phyloP scores from a whole-genome alignment of 2,888 invertebrate species.

The Orthonychiurus folsomi region DNA sequence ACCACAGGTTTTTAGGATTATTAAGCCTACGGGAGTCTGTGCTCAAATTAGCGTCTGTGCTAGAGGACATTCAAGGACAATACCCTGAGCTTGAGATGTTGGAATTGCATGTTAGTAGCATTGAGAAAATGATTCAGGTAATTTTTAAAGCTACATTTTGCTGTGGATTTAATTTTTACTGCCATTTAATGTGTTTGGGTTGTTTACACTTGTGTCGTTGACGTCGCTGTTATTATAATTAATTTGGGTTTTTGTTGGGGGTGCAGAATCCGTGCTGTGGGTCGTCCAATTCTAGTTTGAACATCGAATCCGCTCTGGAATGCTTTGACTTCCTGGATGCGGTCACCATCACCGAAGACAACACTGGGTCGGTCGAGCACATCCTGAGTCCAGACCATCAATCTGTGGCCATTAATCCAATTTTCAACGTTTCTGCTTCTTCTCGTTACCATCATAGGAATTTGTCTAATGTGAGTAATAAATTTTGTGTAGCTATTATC shows the following conservation, averaged over 20 bases:
- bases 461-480: slow-evolving; percentile 18
- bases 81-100: slow-evolving; percentile 45
- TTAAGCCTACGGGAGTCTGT: too few species aligned
- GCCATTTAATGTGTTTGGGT: too few species aligned
- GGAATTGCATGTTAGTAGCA: slow-evolving; percentile 43
- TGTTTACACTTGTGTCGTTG: too few species aligned
- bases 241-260: neutral
- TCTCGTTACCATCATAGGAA: slow-evolving; percentile 11
- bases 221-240: too few species aligned
- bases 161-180: too few species aligned
- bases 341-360: too few species aligned
- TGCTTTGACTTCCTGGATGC: slow-evolving; percentile 49
- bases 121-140: slow-evolving; percentile 45
- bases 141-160: neutral
- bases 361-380: too few species aligned
- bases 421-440: slow-evolving; percentile 19
- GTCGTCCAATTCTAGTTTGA: slow-evolving; percentile 48
- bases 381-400: too few species aligned
- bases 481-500: neutral
- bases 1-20: neutral
- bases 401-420: slow-evolving; percentile 8
- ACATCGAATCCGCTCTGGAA: slow-evolving; percentile 48
- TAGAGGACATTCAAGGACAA: slow-evolving; percentile 47
- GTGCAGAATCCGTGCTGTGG: slow-evolving; percentile 10
- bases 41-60: slow-evolving; percentile 14